Evolutionary conservation across 1,140 invertebrate genomes (phyloP), one percentile per base, ranked within the genome.

Genomic region (Drosophila setifemur): DNA sequence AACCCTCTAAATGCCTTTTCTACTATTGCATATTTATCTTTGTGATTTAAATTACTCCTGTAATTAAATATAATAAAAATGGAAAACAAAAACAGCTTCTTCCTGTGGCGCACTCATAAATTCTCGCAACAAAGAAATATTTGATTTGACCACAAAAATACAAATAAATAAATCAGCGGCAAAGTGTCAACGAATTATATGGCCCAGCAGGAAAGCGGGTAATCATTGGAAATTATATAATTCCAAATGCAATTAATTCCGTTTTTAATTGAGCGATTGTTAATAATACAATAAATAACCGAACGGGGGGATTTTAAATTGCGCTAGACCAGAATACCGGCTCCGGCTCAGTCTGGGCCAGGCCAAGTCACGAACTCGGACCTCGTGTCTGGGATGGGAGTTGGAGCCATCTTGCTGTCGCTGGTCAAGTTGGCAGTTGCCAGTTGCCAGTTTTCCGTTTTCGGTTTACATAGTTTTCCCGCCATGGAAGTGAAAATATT

Each of bases 261-360:
- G 21, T 16, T 52, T 63, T 58, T 58, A 70, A 70, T 70, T 70
- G 67, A 70, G 53, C 44, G 44, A 70, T 70, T 70, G 44, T 58
- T 70, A 70, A 70, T 70, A 60, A 37, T 42, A 55, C 25, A 68
- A 69, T 69, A 68, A 39, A 68, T 55, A 54, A 69, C 25, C 11
- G 21, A 14, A 19, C 12, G 25, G 19, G 23, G 26, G 28, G 66
- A 69, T 48, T 69, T 48, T 48, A 55, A 69, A 57, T 69, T 48
- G 64, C 42, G 52, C 23, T 43, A 57, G 43, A 6, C 50, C 61
- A 66, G 19, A 69, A 69, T n/a, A n/a, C n/a, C n/a, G n/a, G n/a
- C n/a, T n/a, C 64, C 52, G 64, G 66, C 5, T 29, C 14, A 35
- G 45, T 67, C 12, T 47, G 64, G 37, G 8, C 53, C 16, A 40